A percentile compares a stretch with the other conserved stretches of the same genome.
Evolutionary conservation across 2,113 vertebrate genomes (phyloP).

Genomic region (Pristiophorus japonicus): DNA sequence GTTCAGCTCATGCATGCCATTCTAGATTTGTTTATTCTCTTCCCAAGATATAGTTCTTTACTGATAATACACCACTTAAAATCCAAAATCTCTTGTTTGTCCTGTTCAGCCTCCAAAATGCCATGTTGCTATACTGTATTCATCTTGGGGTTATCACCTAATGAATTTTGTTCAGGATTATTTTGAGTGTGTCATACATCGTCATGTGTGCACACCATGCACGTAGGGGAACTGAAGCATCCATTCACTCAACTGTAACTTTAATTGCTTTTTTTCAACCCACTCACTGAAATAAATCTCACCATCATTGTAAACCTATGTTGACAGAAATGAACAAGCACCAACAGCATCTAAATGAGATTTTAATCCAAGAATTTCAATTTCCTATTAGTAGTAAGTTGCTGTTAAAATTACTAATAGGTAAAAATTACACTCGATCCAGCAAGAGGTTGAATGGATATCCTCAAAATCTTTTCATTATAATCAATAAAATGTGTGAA

Average conservation of each 20-base stretch:
- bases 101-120: not conserved
- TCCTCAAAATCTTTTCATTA: not conserved
- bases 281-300: not conserved
- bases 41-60: no score
- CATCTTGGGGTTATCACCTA: not conserved
- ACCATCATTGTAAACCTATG: not conserved
- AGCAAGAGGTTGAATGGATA: not conserved
- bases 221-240: not conserved
- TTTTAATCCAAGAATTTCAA: not conserved
- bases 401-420: not conserved
- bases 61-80: not conserved
- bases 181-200: not conserved
- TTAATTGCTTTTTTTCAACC: not conserved
- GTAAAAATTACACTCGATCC: not conserved
- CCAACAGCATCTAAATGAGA: not conserved
- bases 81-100: not conserved
- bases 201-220: not conserved
- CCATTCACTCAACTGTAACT: not conserved
- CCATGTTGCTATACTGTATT: not conserved
- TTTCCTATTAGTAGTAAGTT: not conserved
- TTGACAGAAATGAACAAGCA: not conserved
- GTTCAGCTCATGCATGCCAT: not conserved
- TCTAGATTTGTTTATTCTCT: not conserved
- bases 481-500: not conserved
- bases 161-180: not conserved